Conservation (phyloP, 1,140 invertebrate species). For the Steinernema khuongi region DNA sequence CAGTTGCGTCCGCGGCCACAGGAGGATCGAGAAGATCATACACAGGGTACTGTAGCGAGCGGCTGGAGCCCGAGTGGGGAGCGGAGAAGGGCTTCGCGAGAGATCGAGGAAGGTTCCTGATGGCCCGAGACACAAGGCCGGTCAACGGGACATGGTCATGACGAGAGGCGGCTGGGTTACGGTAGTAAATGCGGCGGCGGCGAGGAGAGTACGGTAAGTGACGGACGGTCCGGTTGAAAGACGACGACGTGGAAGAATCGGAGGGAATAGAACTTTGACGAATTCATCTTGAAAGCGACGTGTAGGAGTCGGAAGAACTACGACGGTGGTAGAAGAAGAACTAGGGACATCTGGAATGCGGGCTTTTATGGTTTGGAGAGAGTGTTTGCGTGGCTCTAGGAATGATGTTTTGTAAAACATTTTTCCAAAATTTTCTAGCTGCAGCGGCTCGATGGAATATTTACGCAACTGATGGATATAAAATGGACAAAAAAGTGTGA, state of each 20-base stretch:
- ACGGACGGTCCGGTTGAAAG: background rate
- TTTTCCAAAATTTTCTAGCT: too few relatives aligned
- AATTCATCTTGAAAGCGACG: too few relatives aligned
- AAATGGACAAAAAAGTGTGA: too few relatives aligned
- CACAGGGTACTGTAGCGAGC: background rate
- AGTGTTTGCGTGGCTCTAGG: too few relatives aligned
- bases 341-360: too few relatives aligned
- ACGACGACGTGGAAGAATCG: background rate
- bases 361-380: too few relatives aligned
- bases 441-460: too few relatives aligned
- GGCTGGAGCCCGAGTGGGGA: background rate
- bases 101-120: slow-evolving; percentile 12
- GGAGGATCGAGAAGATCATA: background rate
- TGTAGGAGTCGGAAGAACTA: too few relatives aligned
- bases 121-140: slow-evolving; percentile 4
- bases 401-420: too few relatives aligned
- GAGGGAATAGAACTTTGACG: too few relatives aligned
- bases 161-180: background rate
- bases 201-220: background rate
- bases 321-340: too few relatives aligned
- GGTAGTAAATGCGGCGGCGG: slow-evolving; percentile 1
- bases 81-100: background rate
- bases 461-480: too few relatives aligned
- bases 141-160: slow-evolving; percentile 10
- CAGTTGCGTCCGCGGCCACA: slow-evolving; percentile 9